Evolutionary conservation across 30 jellyfish, hydroid and myxozoan genomes (phyloP), one percentile per base, ranked within the genome.

Genomic region (Cassiopea xamachana): DNA sequence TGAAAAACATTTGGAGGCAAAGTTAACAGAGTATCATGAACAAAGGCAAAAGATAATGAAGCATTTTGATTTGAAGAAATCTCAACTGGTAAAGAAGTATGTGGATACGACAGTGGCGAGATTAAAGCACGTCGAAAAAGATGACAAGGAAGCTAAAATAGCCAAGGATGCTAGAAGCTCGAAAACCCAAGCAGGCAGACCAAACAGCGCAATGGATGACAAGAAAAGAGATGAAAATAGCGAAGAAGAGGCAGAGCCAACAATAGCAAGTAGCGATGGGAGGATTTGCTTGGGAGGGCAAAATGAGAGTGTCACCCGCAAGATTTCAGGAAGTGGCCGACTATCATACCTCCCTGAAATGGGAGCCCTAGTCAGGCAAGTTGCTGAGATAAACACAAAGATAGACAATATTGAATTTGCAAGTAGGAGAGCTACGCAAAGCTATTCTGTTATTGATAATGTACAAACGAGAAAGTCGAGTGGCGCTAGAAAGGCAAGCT

Each of bases 1-100:
- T 19, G 83, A 82, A 19, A 69, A 71, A 51, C 49, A 18, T 82
- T 59, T 82, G 73, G 91, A 48, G 49, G 81, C 82, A 14, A 51
- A 82, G 55, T 81, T 82, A 46, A 69, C 67, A 19, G 14, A 16
- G 44, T 82, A 67, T 68, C 91, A 50, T 12, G 83, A 82, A 68
- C 83, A 82, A 81, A 67, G 68, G 68, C 73, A 68, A 48, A 46
- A 82, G 73, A 82, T 4, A 14, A 18, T 82, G 74, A 27, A 59
- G 43, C 6, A 64, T 9, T 46, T 82, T 73, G 72, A 18, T 64
- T 67, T 55, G 50, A 82, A 46, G 71, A 82, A 68, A 51, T 71
- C 13, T 12, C 83, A 82, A 81, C 77, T 82, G 12, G 91, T 64
- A 48, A 67, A 47, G 45, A n/a, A 60, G 3, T 59, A 39, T 55